phyloP scores from a whole-genome alignment of 1,140 invertebrate genomes.

The Arctopsyche grandis region DNA sequence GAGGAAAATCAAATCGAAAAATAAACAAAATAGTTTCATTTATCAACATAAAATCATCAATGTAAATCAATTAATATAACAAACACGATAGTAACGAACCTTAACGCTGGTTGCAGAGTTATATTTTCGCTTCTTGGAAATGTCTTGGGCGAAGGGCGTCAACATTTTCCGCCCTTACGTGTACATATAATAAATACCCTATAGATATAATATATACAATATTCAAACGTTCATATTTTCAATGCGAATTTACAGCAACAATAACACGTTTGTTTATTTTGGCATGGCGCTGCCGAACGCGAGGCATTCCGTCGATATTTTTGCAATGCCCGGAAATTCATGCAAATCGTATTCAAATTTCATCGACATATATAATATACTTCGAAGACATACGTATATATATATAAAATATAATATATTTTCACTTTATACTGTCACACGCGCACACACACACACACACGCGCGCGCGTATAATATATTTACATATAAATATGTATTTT shows the following conservation, averaged over 20 bases:
- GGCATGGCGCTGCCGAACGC: no score
- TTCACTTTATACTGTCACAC: background rate
- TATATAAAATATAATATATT: background rate
- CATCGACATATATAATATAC: background rate
- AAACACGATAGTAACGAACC: background rate
- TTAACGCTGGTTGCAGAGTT: background rate
- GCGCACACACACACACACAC: background rate
- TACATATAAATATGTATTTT: background rate
- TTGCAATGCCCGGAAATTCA: background rate
- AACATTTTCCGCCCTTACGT: background rate
- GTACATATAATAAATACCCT: no score
- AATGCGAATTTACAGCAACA: no score
- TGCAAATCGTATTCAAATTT: constrained; percentile 11
- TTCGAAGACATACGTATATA: background rate
- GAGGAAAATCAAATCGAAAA: no score
- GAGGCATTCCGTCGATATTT: no score
- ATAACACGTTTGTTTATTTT: no score
- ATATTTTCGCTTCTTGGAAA: background rate
- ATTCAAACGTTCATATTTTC: no score
- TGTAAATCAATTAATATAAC: background rate
- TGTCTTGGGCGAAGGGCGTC: background rate
- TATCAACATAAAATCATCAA: background rate
- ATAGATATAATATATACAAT: no score
- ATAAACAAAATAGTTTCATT: no score
- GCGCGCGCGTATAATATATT: background rate